These are phyloP conservation scores for Microplitis demolitor DNA, from an alignment of 1,140 invertebrate genomes.

Conservation along the genomic window DNA sequence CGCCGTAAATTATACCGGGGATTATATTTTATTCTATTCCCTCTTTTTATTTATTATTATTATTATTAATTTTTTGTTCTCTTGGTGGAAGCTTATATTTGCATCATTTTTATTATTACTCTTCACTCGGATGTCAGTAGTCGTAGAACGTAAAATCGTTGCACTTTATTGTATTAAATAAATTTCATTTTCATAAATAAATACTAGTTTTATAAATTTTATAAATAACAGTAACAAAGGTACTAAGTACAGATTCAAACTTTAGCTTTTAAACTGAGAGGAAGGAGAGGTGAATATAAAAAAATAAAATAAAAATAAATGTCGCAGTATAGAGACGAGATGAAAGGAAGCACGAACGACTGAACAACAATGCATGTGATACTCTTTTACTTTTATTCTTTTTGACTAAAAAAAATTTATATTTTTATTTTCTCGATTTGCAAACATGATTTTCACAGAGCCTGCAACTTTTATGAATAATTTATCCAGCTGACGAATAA, in stretches of 20 bases:
- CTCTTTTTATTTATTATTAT: not conserved
- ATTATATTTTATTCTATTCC: not conserved
- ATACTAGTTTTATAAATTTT: not conserved
- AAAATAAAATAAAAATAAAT: conserved; percentile 35
- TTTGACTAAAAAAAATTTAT: not conserved
- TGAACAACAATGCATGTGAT: conserved; percentile 4
- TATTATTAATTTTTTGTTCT: not conserved
- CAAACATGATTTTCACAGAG: conserved; percentile 8
- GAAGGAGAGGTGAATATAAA: conserved; percentile 56
- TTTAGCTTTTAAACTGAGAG: conserved; percentile 58
- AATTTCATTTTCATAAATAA: not conserved
- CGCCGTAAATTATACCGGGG: conserved; percentile 2
- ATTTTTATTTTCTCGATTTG: not conserved
- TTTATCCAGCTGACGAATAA: conserved; percentile 10
- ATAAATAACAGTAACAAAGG: not conserved
- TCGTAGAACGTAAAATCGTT: not conserved
- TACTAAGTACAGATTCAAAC: too few species aligned
- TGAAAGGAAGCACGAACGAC: not conserved
- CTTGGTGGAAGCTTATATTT: conserved; percentile 8
- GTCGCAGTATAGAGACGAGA: conserved; percentile 15
- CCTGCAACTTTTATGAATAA: conserved; percentile 7
- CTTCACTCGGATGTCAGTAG: not conserved
- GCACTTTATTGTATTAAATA: not conserved
- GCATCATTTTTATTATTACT: conserved; percentile 6
- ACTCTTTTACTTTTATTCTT: not conserved